A percentile compares a stretch with the other conserved stretches of the same genome.
These are phyloP conservation scores for Willisornis vidua DNA, from an alignment of 2,113 vertebrate genomes.

Conservation along the genomic window DNA sequence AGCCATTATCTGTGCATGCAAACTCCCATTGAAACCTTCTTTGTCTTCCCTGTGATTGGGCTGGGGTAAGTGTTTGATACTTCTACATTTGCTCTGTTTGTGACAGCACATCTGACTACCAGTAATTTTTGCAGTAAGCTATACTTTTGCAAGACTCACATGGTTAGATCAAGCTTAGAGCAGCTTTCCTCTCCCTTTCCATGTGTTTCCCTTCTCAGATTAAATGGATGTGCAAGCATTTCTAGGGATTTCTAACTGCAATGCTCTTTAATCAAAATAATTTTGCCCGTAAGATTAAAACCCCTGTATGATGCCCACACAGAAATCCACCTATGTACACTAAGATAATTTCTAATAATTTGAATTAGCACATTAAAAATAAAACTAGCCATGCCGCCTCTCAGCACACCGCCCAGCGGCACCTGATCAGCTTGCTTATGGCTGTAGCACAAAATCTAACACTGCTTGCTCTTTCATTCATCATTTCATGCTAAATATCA, in stretches of 20 bases:
- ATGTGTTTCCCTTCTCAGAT: not conserved
- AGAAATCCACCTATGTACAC: not conserved
- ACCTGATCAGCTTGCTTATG: not conserved
- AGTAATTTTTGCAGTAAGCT: conserved; percentile 39
- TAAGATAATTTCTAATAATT: not conserved
- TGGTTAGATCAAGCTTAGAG: conserved; percentile 7
- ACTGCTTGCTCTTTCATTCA: not conserved
- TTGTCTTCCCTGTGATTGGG: conserved; percentile 47
- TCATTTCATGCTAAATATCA: rapidly evolving
- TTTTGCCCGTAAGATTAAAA: not conserved
- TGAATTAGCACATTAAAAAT: not conserved
- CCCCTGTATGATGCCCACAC: rapidly evolving
- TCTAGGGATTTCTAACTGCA: not conserved
- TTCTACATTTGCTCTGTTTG: not conserved
- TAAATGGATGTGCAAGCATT: not conserved
- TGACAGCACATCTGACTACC: conserved; percentile 34
- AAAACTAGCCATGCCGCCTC: not conserved
- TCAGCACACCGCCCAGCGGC: not conserved
- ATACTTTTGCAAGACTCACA: not conserved
- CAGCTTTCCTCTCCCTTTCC: not conserved
- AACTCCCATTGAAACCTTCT: conserved; percentile 50
- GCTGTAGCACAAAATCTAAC: not conserved
- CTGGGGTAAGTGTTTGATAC: conserved; percentile 19
- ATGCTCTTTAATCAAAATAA: not conserved
- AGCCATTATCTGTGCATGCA: conserved; percentile 47